These are phyloP conservation scores for Plotosus lineatus DNA, from an alignment of 2,113 vertebrate genomes.

Conservation along the genomic window DNA sequence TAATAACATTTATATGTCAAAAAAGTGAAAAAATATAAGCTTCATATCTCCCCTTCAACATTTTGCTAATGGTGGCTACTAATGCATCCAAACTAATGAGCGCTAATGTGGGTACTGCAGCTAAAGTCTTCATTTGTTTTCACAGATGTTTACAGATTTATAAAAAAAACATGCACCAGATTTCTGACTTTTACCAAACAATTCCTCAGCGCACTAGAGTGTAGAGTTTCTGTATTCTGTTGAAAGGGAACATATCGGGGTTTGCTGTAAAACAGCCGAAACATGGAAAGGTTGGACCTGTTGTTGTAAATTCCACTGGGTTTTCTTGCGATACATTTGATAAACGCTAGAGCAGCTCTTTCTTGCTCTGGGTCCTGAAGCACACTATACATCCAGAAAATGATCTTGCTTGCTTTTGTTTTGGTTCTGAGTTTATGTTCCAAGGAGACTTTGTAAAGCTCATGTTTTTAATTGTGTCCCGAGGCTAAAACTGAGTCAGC, in stretches of 20 bases:
- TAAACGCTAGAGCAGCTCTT: not conserved
- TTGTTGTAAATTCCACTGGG: not conserved
- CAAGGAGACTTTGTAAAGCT: slow-evolving; percentile 27
- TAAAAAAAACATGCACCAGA: not conserved
- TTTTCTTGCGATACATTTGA: not conserved
- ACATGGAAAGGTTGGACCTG: not conserved
- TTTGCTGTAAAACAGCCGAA: not conserved
- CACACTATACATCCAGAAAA: not conserved
- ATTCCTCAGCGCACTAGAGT: not conserved
- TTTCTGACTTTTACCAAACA: not conserved
- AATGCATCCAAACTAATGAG: not conserved
- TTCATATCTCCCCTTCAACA: too few species aligned
- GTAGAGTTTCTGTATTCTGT: not conserved
- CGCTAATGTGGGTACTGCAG: not conserved
- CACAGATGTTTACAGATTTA: not conserved
- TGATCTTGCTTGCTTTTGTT: not conserved
- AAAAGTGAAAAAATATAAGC: too few species aligned
- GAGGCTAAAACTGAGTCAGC: slow-evolving; percentile 25
- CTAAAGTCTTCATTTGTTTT: not conserved
- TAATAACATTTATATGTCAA: too few species aligned
- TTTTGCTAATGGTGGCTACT: not conserved
- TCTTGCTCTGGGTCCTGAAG: not conserved
- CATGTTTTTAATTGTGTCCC: slow-evolving; percentile 43
- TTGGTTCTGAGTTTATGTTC: slow-evolving; percentile 34
- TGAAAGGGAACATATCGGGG: not conserved